Evolutionary conservation across 2,113 vertebrate genomes (phyloP).

Genomic region (Syngnathus typhle): DNA sequence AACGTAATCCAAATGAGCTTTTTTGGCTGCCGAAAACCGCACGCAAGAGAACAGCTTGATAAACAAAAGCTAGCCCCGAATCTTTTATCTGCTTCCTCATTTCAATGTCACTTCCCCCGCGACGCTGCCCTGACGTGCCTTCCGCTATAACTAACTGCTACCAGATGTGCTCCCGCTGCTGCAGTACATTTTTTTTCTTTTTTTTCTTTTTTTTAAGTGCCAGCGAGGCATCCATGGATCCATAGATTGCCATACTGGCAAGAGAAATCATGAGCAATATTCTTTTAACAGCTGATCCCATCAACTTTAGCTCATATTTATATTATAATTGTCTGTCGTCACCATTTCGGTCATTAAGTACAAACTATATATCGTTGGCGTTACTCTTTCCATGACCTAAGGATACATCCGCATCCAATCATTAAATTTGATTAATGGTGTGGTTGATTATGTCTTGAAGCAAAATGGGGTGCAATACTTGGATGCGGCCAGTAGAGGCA

Average conservation of each 20-base stretch:
- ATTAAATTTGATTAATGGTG: too few species aligned
- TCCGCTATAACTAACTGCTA: slow-evolving; percentile 31
- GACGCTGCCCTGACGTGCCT: slow-evolving; percentile 18
- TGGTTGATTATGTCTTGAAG: too few species aligned
- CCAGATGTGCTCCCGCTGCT: slow-evolving; percentile 51
- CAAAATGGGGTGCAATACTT: too few species aligned
- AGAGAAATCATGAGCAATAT: background rate
- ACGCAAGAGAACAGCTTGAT: slow-evolving; percentile 12
- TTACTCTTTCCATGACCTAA: too few species aligned
- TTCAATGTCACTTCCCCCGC: slow-evolving; percentile 59
- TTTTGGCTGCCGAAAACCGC: background rate
- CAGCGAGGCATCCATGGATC: background rate
- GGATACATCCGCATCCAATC: too few species aligned
- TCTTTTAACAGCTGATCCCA: background rate
- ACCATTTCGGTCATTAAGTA: too few species aligned
- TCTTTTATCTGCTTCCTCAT: slow-evolving; percentile 49
- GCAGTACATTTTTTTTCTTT: background rate
- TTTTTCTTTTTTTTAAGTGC: background rate
- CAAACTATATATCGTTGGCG: too few species aligned
- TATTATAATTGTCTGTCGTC: background rate
- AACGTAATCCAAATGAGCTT: background rate
- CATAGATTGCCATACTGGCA: too few species aligned
- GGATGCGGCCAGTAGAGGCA: too few species aligned
- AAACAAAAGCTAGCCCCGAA: slow-evolving; percentile 13
- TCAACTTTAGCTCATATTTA: background rate